Base-by-base conservation (phyloP, 2,797 vertebrate species). In the Takifugu ocellatus region DNA sequence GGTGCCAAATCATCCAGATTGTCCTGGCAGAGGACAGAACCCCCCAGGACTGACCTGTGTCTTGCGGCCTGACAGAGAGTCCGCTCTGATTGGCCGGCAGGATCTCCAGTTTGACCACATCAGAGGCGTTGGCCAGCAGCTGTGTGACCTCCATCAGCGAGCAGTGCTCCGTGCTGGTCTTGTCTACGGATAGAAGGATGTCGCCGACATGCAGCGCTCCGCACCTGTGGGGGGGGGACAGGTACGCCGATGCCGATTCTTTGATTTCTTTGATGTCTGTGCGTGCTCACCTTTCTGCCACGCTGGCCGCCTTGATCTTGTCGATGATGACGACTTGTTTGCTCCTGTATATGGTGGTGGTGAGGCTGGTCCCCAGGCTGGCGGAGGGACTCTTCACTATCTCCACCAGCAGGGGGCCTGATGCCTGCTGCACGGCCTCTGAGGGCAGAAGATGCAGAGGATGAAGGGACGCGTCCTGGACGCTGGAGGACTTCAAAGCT, bases 131-230 rank as follows among this genome's bases (percentile, higher is more conserved):
- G 77, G 94, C 91, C 56, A 99, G 88, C 2, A 99, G 93, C 85
- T 97, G 95, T n/a, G 94, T 94, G 52, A 95, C 97, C 74, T 99
- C 97, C 70, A 97, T 87, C 45, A 97, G 77, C 0, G 96, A 95
- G 83, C 96, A 99, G 87, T 94, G 94, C 49, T 98, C 97, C 0
- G 94, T 93, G 86, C 93, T 93, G 25, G 94, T 95, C 51, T 95
- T 95, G 3, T 99, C 94, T n/a, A 99, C 99, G 51, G 95, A 93
- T 63, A 99, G 90, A 60, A 99, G 91, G 75, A 96, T 91, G 86
- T 99, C 97, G 0, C 96, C 95, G 2, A 92, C 56, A 0, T 93
- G 94, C 82, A 99, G 69, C 0, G 95, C 96, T 0, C 97, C 97
- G 42, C 95, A 98, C 68, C 97, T 99, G 82, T 65, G 49, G 51